phyloP scores from a whole-genome alignment of 2,113 vertebrate genomes.

The Elgaria multicarinata region DNA sequence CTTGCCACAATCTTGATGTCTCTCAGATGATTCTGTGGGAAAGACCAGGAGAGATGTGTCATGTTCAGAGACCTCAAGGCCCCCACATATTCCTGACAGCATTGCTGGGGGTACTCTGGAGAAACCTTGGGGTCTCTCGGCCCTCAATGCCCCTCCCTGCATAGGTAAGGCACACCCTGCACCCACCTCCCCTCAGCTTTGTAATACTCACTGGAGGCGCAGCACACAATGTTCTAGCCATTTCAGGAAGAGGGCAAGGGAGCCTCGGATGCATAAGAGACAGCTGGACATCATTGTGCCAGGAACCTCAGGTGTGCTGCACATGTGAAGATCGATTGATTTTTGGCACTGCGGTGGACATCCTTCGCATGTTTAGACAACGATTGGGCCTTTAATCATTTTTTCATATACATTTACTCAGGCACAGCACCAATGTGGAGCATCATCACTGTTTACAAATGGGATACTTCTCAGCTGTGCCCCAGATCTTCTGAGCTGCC shows the following conservation, averaged over 20 bases:
- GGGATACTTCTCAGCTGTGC: too few species aligned
- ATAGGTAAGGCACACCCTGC: neutral
- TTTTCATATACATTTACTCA: neutral
- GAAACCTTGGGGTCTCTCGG: neutral
- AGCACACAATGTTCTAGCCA: neutral
- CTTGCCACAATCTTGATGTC: neutral
- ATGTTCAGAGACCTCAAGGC: neutral
- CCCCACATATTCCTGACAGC: neutral
- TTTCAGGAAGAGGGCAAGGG: neutral
- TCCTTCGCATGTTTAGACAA: too few species aligned
- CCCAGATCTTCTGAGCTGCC: too few species aligned
- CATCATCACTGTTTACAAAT: neutral
- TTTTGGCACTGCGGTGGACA: too few species aligned
- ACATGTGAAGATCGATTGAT: too few species aligned
- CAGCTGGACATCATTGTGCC: too few species aligned
- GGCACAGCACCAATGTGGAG: neutral
- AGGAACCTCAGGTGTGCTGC: too few species aligned
- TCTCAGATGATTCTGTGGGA: neutral
- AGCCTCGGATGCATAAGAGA: too few species aligned
- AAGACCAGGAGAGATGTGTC: neutral
- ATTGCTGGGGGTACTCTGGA: neutral
- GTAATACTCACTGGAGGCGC: neutral
- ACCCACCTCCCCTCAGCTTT: neutral
- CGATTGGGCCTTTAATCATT: neutral
- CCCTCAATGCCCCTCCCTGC: neutral